phyloP scores from a whole-genome alignment of 2,113 vertebrate species.

The Platanista minor region DNA sequence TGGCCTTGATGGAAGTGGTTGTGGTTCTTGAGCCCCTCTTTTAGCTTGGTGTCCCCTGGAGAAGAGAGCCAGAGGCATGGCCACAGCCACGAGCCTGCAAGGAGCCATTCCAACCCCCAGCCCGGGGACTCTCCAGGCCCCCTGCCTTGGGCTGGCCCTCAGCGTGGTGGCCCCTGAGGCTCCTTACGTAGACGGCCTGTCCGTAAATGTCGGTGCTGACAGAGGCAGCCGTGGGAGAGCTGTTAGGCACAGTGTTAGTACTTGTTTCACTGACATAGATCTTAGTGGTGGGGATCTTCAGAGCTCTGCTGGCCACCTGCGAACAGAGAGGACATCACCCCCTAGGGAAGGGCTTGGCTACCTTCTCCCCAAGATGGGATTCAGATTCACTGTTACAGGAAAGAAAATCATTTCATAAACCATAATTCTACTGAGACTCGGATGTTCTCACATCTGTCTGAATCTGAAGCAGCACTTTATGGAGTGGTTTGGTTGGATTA shows the following conservation, averaged over 20 bases:
- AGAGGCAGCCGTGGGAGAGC: constrained; percentile 93
- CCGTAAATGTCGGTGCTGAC: constrained; percentile 93
- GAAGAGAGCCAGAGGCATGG: background rate
- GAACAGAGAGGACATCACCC: constrained; percentile 3
- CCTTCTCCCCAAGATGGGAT: background rate
- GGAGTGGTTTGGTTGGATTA: background rate
- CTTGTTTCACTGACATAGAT: constrained; percentile 95
- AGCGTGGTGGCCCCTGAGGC: background rate
- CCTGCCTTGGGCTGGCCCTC: background rate
- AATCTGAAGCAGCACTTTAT: background rate
- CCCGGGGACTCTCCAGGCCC: background rate
- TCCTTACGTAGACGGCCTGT: constrained; percentile 88
- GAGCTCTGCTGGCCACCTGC: constrained; percentile 90
- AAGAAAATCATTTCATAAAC: background rate
- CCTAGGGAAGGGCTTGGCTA: background rate
- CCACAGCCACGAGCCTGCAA: background rate
- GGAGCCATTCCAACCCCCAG: background rate
- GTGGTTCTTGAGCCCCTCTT: background rate
- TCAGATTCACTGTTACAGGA: background rate
- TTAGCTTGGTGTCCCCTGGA: background rate
- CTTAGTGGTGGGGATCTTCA: constrained; percentile 88
- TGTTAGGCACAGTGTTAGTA: constrained; percentile 95
- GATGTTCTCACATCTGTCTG: background rate
- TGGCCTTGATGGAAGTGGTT: background rate
- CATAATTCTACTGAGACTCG: background rate